Conservation (phyloP, 2,797 vertebrate genomes). For the Danio choprae region DNA sequence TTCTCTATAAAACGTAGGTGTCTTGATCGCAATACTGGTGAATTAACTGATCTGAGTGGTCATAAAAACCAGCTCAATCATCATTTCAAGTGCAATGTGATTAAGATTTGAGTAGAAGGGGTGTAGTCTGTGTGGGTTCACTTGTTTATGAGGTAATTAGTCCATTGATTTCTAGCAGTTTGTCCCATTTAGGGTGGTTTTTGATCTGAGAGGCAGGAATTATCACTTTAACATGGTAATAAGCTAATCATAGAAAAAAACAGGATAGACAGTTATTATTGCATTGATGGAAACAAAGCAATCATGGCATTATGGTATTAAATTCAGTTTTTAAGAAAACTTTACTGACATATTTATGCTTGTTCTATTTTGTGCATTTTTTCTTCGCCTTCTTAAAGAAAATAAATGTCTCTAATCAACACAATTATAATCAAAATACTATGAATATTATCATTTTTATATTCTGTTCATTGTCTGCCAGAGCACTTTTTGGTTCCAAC, state of each 20-base stretch:
- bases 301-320: not conserved
- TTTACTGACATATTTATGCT: not conserved
- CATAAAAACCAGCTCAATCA: not conserved
- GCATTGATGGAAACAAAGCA: not conserved
- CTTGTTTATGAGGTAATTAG: not conserved
- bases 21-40: not conserved
- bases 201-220: not conserved
- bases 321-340: not conserved
- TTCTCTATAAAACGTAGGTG: not conserved
- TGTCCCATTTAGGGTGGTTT: not conserved
- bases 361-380: not conserved
- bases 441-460: too few species aligned
- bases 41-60: not conserved
- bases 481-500: too few species aligned
- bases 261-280: not conserved
- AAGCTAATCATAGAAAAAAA: conserved; percentile 1
- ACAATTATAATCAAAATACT: not conserved
- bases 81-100: not conserved
- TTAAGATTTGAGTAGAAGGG: not conserved
- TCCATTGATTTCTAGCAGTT: conserved; percentile 1
- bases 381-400: not conserved
- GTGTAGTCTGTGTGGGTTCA: not conserved
- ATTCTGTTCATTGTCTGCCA: too few species aligned
- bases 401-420: not conserved
- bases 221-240: not conserved